Evolutionary conservation across 2,797 vertebrate genomes (phyloP).

Genomic region (Hoplostethus mediterraneus): DNA sequence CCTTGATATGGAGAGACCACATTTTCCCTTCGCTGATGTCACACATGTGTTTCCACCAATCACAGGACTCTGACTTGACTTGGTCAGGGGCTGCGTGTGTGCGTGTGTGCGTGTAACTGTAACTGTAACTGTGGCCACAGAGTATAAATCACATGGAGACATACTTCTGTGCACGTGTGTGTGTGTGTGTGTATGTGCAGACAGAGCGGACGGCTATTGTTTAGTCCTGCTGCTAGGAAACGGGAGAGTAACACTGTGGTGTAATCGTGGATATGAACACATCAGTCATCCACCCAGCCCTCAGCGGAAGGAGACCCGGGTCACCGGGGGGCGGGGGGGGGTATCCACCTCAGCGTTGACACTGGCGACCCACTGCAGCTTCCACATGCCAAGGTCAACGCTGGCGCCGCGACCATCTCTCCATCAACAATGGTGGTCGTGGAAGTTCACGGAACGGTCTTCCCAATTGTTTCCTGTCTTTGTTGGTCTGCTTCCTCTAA

Average conservation of each 20-base stretch:
- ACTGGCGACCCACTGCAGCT: conserved; percentile 33
- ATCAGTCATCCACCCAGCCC: conserved; percentile 62
- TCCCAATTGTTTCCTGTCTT: conserved; percentile 84
- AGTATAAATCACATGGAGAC: conserved; percentile 63
- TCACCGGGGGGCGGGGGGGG: conserved; percentile 29
- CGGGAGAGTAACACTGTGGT: conserved; percentile 67
- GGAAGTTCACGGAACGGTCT: conserved; percentile 66
- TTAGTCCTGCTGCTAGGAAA: conserved; percentile 78
- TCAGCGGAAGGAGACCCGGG: conserved; percentile 67
- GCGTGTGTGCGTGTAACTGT: conserved; percentile 30
- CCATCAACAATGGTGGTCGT: conserved; percentile 69
- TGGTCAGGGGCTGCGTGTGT: conserved; percentile 49
- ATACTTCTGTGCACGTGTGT: conserved; percentile 39
- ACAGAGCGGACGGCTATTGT: conserved; percentile 65
- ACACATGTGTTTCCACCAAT: conserved; percentile 53
- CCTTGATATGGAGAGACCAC: conserved; percentile 65
- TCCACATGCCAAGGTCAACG: conserved; percentile 40
- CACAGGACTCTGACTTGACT: conserved; percentile 38
- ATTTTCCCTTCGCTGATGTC: conserved; percentile 65
- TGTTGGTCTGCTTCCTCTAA: conserved; percentile 75
- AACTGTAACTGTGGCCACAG: conserved; percentile 35
- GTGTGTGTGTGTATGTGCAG: conserved; percentile 31
- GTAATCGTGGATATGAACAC: conserved; percentile 72
- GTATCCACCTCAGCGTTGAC: conserved; percentile 46
- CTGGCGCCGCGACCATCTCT: conserved; percentile 71